Conservation (phyloP, 2,113 vertebrate species). For the Scalopus aquaticus region DNA sequence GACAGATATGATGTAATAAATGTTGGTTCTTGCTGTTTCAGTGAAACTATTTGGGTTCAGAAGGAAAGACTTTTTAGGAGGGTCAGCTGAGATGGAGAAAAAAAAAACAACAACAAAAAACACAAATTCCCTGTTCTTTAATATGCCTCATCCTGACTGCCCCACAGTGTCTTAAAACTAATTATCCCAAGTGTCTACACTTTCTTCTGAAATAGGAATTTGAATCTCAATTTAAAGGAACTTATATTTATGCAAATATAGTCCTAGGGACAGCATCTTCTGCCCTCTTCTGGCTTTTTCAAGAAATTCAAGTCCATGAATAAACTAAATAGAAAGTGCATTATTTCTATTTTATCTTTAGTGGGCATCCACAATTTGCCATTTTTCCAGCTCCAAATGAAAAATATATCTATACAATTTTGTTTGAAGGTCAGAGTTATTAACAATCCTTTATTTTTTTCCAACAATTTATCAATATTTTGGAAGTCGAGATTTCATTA, state of each 20-base stretch:
- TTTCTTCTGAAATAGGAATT: slow-evolving; percentile 29
- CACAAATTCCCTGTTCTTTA: neutral
- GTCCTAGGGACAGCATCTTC: slow-evolving; percentile 58
- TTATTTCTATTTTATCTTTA: neutral
- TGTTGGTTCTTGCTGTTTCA: neutral
- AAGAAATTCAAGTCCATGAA: slow-evolving; percentile 69
- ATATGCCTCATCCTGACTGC: neutral
- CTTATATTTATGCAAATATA: slow-evolving; percentile 65
- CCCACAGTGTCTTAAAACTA: neutral
- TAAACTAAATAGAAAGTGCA: neutral
- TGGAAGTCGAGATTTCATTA: slow-evolving; percentile 12
- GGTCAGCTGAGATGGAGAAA: neutral
- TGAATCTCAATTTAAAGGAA: neutral
- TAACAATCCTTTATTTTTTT: neutral
- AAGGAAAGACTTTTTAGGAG: neutral
- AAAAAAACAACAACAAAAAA: neutral
- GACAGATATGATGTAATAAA: neutral
- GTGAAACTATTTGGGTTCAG: neutral
- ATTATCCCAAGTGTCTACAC: neutral
- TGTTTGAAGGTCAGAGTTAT: neutral
- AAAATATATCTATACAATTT: neutral
- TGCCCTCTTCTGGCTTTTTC: slow-evolving; percentile 84
- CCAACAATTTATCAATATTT: neutral
- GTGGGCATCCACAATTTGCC: neutral
- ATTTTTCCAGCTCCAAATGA: neutral